Conservation (phyloP, 2,888 invertebrate genomes). For the Iselma pallidipennis region DNA sequence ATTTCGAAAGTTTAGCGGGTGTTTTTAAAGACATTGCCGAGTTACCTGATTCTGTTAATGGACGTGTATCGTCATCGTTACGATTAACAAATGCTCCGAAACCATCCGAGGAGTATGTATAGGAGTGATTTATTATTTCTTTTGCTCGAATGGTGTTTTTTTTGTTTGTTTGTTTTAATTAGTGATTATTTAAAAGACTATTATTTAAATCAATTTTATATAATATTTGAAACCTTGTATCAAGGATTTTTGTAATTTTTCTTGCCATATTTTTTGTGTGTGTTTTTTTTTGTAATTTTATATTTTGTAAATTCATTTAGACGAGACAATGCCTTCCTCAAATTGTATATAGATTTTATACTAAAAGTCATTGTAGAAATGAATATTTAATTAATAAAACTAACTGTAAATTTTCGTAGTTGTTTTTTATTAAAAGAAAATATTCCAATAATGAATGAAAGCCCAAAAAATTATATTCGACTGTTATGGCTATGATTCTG, state of each 20-base stretch:
- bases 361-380: conserved; percentile 45
- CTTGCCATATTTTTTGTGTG: conserved; percentile 53
- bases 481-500: too few relatives aligned
- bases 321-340: conserved; percentile 28
- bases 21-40: conserved; percentile 97
- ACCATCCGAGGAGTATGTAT: conserved; percentile 90
- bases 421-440: background rate
- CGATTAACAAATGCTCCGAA: conserved; percentile 81
- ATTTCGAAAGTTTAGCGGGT: conserved; percentile 92
- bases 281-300: conserved; percentile 42
- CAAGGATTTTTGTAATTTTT: conserved; percentile 48
- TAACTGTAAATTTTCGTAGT: conserved; percentile 30
- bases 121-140: conserved; percentile 33
- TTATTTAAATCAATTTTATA: conserved; percentile 27
- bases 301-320: conserved; percentile 31
- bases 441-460: too few relatives aligned
- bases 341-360: conserved; percentile 45
- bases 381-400: conserved; percentile 39
- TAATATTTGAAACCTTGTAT: conserved; percentile 49
- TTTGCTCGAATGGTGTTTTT: background rate
- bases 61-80: conserved; percentile 72
- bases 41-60: conserved; percentile 81
- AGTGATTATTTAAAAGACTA: conserved; percentile 24
- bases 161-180: background rate
- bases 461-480: too few relatives aligned